Percentiles rank a stretch among this genome's conserved stretches.
phyloP scores from a whole-genome alignment of 2,797 vertebrate genomes.

The Pantherophis vulpinus region DNA sequence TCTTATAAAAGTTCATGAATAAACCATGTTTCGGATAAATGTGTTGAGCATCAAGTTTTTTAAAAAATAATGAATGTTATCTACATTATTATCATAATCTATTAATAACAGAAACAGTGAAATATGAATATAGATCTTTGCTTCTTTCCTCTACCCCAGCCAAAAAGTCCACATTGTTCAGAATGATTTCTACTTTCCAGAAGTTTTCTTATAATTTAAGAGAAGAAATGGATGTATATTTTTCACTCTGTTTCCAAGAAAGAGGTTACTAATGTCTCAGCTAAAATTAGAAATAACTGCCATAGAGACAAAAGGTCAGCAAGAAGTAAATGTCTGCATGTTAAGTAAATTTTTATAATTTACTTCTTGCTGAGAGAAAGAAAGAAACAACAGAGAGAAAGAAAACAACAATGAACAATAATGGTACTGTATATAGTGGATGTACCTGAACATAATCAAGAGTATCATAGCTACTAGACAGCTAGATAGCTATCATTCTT shows the following conservation, averaged over 20 bases:
- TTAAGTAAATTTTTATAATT: not conserved
- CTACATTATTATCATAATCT: not conserved
- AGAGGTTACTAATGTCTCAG: not conserved
- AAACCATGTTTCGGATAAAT: not conserved
- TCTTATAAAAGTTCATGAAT: not conserved
- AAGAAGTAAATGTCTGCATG: slow-evolving; percentile 12
- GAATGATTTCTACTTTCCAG: not conserved
- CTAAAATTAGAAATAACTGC: slow-evolving; percentile 4
- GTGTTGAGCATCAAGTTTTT: not conserved
- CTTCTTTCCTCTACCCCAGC: not conserved
- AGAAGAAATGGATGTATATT: not conserved
- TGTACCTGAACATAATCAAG: not conserved
- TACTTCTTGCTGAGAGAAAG: no score
- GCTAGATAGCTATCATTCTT: not conserved
- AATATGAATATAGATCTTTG: not conserved
- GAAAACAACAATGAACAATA: slow-evolving; percentile 16
- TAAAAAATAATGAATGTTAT: not conserved
- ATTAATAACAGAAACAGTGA: not conserved
- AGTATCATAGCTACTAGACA: not conserved
- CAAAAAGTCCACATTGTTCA: not conserved
- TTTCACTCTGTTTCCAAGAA: not conserved
- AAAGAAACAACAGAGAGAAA: not conserved
- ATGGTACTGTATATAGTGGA: not conserved
- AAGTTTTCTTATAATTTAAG: not conserved
- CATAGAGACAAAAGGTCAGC: not conserved